Conservation (phyloP, 2,888 invertebrate genomes). For the Xestoiulus laeticollis region DNA sequence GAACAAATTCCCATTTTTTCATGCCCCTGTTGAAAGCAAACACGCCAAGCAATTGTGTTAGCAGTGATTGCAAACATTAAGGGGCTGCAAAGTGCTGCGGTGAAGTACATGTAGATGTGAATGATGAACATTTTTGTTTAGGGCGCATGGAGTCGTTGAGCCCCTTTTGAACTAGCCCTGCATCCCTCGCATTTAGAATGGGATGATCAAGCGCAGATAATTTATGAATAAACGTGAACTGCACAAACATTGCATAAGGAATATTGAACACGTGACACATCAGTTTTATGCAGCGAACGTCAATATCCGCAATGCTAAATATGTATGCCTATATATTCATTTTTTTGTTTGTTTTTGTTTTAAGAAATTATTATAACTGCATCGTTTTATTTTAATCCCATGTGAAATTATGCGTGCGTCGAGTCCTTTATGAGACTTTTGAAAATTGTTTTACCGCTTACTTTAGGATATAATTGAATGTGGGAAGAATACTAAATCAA, state of each 20-base stretch:
- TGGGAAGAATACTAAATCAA: too few species aligned
- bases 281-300: neutral
- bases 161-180: neutral
- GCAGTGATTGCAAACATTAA: neutral
- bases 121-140: too few species aligned
- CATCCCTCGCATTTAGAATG: neutral
- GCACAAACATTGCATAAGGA: neutral
- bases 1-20: too few species aligned
- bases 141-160: neutral
- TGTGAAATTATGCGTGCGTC: too few species aligned
- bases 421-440: too few species aligned
- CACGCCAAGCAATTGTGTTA: neutral
- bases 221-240: slow-evolving; percentile 9
- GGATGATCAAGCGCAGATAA: neutral
- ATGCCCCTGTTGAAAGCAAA: neutral
- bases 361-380: too few species aligned
- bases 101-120: neutral
- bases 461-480: too few species aligned
- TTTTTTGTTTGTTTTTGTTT: too few species aligned
- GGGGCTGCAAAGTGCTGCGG: neutral
- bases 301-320: too few species aligned
- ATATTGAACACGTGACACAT: neutral
- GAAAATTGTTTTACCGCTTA: too few species aligned
- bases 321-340: too few species aligned
- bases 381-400: too few species aligned